Conservation (phyloP, 1,140 invertebrate species). For the Heterodera carotae region DNA sequence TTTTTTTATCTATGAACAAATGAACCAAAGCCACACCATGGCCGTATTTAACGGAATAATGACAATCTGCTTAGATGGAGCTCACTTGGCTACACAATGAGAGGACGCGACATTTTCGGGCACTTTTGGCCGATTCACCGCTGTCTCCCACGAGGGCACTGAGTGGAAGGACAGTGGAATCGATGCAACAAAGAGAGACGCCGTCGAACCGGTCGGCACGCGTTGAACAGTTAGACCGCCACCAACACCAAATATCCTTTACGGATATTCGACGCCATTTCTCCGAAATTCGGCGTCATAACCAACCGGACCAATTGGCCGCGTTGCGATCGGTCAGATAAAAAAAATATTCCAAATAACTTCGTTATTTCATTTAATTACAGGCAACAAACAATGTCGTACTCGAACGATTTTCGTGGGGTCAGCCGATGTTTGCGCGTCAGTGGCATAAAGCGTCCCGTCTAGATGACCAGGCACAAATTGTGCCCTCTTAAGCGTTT, state of each 20-base stretch:
- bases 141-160: background rate
- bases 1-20: no score
- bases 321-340: background rate
- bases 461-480: background rate
- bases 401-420: background rate
- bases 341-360: no score
- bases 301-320: background rate
- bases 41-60: no score
- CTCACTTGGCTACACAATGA: background rate
- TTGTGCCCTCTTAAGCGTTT: background rate
- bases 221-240: background rate
- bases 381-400: background rate
- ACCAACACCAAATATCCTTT: background rate
- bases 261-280: background rate
- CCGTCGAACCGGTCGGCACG: no score
- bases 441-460: background rate
- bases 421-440: background rate
- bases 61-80: background rate
- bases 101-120: background rate
- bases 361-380: no score
- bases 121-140: background rate
- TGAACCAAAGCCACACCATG: no score
- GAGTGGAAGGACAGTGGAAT: background rate
- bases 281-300: background rate
- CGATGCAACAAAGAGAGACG: background rate